These are phyloP conservation scores for Aphelenchoides bicaudatus DNA, from an alignment of 2,888 invertebrate species.

Conservation along the genomic window DNA sequence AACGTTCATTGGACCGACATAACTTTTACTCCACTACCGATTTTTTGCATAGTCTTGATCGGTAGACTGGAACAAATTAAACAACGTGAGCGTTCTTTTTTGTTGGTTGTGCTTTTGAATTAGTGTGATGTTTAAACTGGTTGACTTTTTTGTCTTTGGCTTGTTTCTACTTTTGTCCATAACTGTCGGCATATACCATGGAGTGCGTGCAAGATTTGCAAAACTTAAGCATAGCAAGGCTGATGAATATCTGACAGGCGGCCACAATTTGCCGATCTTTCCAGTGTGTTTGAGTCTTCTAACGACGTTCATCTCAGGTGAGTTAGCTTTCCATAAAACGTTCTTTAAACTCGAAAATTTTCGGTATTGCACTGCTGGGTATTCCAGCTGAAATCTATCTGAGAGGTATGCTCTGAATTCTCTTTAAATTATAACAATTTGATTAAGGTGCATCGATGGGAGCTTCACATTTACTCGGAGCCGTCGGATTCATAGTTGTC, in stretches of 20 bases:
- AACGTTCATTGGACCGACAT: no score
- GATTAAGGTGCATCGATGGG: conserved; percentile 19
- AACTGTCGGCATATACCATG: conserved; percentile 38
- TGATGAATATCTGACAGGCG: conserved; percentile 78
- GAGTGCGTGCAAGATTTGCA: conserved; percentile 17
- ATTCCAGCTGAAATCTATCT: conserved; percentile 79
- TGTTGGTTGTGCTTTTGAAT: neutral
- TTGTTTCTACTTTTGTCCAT: conserved; percentile 32
- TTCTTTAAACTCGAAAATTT: neutral
- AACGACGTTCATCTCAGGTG: conserved; percentile 83
- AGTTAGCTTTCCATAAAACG: conserved; percentile 80
- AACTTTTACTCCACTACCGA: no score
- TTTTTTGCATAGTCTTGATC: no score
- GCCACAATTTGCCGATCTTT: conserved; percentile 75
- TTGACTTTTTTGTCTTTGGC: conserved; percentile 35
- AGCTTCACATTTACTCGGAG: conserved; percentile 20
- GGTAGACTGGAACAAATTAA: no score
- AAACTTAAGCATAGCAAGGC: conserved; percentile 73
- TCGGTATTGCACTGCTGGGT: conserved; percentile 77
- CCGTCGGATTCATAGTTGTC: conserved; percentile 31
- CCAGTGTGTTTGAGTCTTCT: conserved; percentile 83
- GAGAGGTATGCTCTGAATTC: conserved; percentile 20
- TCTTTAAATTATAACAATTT: conserved; percentile 8
- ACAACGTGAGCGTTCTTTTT: conserved; percentile 1
- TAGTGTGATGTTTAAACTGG: conserved; percentile 25